Evolutionary conservation across 2,888 invertebrate genomes (phyloP), one percentile per base, ranked within the genome.

Genomic region (Pachymerium ferrugineum): DNA sequence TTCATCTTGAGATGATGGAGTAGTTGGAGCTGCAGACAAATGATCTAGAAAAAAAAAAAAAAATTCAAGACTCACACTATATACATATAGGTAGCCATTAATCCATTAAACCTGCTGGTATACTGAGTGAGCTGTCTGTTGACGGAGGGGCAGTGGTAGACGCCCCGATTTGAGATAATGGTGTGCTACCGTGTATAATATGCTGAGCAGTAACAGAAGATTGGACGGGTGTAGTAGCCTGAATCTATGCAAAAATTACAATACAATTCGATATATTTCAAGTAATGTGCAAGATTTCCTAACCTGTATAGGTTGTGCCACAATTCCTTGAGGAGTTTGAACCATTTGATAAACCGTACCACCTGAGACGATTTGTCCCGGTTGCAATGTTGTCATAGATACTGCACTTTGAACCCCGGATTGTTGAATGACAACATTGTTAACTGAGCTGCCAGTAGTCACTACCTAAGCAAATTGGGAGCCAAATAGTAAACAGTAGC

Each of bases 101-200:
- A 8, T 12, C 19, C 67, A 35, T 1, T 54, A 1, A 22, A 76
- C 76, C 74, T 71, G 76, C 73, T 42, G 76, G 74, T 16, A 76
- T 70, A 35, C 75, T 74, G 62, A 62, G 62, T 47, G 54, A 47
- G 68, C 74, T 73, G 30, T 85, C 85, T 77, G 82, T 83, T 77
- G 86, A 84, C 47, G 86, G 85, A 69, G 87, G 86, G 78, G 90
- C 86, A 69, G 89, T 83, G 79, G 88, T 89, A 75, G 89, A 88
- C 74, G 62, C 62, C 62, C 93, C 93, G 78, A 94, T 93, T 83
- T 93, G 92, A 68, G 92, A 90, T 73, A 94, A 87, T 0, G 94
- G 93, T 73, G 93, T 93, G 78, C 91, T 91, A 42, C 93, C 93
- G 81, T 92, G 90, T 73, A 93, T 89, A 77, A 90, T 81, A 38